Evolutionary conservation across 2,797 vertebrate genomes (phyloP), one percentile per base, ranked within the genome.

Genomic region (Crocidura indochinensis): DNA sequence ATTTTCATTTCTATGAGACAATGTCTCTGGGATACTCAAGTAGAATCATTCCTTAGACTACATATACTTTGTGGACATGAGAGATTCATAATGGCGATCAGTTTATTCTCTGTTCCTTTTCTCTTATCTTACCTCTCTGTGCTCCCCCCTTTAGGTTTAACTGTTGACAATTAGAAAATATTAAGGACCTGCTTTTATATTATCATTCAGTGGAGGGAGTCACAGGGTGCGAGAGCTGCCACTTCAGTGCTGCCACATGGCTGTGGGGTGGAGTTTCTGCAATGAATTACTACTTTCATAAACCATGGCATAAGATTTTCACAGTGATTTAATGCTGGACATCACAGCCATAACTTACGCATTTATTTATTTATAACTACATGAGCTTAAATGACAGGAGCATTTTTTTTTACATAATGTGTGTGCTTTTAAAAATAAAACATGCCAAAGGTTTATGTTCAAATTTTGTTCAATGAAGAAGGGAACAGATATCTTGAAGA

Each of bases 261-360:
- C 75, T 0, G 6, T 31, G 79, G 87, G 94, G 86, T 79, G 84
- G 77, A 44, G 86, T 84, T 88, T 85, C 84, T 62, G 26, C 85
- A 56, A 7, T 94, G 92, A 97, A 87, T 95, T 94, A 95, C 69
- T 87, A 65, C 91, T 88, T 96, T 96, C 84, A 95, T 94, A 97
- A 95, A 85, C 80, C 56, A 72, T 73, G 74, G 72, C 95, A 26
- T 31, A 76, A 84, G 87, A 76, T 90, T 84, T 79, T 77, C 74
- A 69, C 79, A 31, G 56, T 94, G 96, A 97, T 95, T 96, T 95
- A 96, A 88, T 1, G 9, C 49, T 17, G 90, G 38, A 83, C 76
- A 92, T 91, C 83, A 88, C 4, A 88, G 88, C 92, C 75, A 64
- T 94, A 94, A 95, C 80, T 79, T 93, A 84, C 90, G 82, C 91